Evolutionary conservation across 2,888 invertebrate species (phyloP), one percentile per base, ranked within the genome.

Genomic region (Torymus tubicola): DNA sequence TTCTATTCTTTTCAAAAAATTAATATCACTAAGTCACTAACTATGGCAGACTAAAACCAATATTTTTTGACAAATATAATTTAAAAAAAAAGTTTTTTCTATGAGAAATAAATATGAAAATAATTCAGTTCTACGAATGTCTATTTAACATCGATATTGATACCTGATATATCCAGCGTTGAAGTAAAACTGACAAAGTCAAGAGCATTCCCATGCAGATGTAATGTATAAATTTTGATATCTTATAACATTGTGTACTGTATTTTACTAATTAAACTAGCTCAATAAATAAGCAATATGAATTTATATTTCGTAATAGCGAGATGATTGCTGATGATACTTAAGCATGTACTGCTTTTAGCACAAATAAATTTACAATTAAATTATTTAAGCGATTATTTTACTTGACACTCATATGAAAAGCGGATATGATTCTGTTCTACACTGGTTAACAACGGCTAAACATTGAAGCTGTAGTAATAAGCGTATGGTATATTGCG

Each of bases 151-250:
- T 71, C 65, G 67, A 76, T 55, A 71, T 68, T 14, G 5, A 21
- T 80, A 80, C 76, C 72, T 80, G 61, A 72, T 68, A 63, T 63
- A 50, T 72, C 61, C 67, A 72, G 31, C 57, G 50, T 18, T 72
- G 60, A 71, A 73, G 69, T 71, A 78, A 84, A 69, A 50, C 69
- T 63, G 55, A 61, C 68, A 76, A 80, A 72, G 58, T 64, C 81
- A 86, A 87, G 85, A 85, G 84, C 89, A 89, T 89, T 88, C 88
- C 82, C 89, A 89, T 89, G 89, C 89, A 88, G 67, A 73, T 71
- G 42, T 42, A 42, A 42, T 71, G 65, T 69, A 67, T 50, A 55
- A 58, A 74, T 68, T 65, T 68, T 63, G 5, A 31, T 65, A 60
- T 58, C 24, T 58, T 64, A 42, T 73, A 18, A 60, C 16, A 52